Evolutionary conservation across 1,140 invertebrate species (phyloP).

Genomic region (Pissodes strobi): DNA sequence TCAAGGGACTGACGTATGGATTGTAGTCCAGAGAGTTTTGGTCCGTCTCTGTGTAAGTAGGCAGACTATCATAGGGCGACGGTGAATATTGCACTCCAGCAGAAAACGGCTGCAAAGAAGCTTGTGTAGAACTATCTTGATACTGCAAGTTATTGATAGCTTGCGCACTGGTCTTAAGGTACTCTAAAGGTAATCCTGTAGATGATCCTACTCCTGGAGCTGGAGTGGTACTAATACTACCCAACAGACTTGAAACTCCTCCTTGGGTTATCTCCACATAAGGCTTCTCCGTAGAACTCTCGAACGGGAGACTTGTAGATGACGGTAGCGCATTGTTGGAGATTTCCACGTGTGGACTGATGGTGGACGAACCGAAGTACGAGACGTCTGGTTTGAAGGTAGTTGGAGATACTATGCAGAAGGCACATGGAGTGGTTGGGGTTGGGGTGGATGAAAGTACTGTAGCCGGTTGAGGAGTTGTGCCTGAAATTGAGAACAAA

Average conservation of each 20-base stretch:
- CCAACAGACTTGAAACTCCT: conserved; percentile 1
- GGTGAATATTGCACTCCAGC: too few species aligned
- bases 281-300: conserved; percentile 23
- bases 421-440: conserved; percentile 15
- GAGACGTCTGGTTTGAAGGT: conserved; percentile 21
- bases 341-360: conserved; percentile 36
- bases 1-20: conserved; percentile 34
- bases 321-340: conserved; percentile 42
- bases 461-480: conserved; percentile 19
- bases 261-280: conserved; percentile 39
- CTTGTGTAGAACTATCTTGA: conserved; percentile 18
- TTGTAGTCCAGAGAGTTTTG: conserved; percentile 37
- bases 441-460: conserved; percentile 15
- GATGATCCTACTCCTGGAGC: not conserved
- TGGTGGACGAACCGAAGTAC: conserved; percentile 8
- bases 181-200: conserved; percentile 25
- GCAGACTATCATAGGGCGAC: conserved; percentile 14
- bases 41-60: conserved; percentile 27
- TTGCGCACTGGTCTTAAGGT: conserved; percentile 16
- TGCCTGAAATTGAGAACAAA: not conserved
- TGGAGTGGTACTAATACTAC: conserved; percentile 7
- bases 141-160: conserved; percentile 22
- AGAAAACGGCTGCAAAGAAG: too few species aligned
- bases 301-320: conserved; percentile 19
- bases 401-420: conserved; percentile 32